Base-by-base conservation (phyloP, 1,140 invertebrate species). In the Danaus melanippus region DNA sequence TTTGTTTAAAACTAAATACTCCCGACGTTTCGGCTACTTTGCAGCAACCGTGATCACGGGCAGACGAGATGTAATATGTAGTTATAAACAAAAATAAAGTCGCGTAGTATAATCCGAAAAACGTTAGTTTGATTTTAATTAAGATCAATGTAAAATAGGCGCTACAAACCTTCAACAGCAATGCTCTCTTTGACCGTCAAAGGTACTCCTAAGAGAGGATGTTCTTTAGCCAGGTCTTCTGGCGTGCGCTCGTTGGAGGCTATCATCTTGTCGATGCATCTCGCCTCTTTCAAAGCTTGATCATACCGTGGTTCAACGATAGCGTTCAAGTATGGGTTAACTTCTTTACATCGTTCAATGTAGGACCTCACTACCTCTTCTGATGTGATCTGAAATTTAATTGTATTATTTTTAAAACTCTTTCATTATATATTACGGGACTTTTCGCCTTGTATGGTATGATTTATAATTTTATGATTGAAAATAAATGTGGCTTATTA, bases 101-200 rank as follows among this genome's bases (percentile, higher is more conserved):
- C n/a, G n/a, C n/a, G n/a, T n/a, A n/a, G n/a, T n/a, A n/a, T n/a
- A n/a, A n/a, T n/a, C n/a, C n/a, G n/a, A n/a, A n/a, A n/a, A n/a
- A n/a, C n/a, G n/a, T n/a, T n/a, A n/a, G n/a, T n/a, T n/a, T n/a
- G n/a, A n/a, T n/a, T n/a, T n/a, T n/a, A n/a, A n/a, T n/a, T 32
- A 32, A 32, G 21, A 5, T 5, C 2, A 32, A 32, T 32, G 21
- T 32, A 32, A 32, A 32, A 8, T 32, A 32, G 2, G 21, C 7
- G 21, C 21, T 32, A 7, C 21, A 32, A 84, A 92, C 93, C 93
- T 90, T 92, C 89, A 1, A 94, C 83, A 41, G 88, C 84, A 58
- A 92, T 92, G 48, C 90, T 90, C 69, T 95, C 93, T 79, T 95
- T 95, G 1, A 93, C 90, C 0, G 92, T 94, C 44, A 95, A 88